Conservation (phyloP, 2,113 vertebrate genomes). For the Vulpes ferrilata region DNA sequence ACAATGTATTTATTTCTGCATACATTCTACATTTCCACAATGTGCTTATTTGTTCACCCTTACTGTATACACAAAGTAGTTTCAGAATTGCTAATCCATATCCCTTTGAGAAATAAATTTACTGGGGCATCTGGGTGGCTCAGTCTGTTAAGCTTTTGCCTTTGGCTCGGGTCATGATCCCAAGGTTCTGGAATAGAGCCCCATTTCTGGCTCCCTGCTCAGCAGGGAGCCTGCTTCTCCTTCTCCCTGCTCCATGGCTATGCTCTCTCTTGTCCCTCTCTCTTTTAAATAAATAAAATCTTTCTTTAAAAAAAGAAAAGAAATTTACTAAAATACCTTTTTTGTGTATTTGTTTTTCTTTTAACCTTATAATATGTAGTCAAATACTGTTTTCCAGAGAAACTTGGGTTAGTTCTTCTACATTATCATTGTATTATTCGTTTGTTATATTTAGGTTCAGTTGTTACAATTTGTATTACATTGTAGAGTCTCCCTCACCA, state of each 20-base stretch:
- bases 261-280: too few species aligned
- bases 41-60: not conserved
- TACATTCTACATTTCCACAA: not conserved
- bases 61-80: not conserved
- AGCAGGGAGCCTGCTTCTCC: too few species aligned
- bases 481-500: not conserved
- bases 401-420: not conserved
- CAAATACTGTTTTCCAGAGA: not conserved
- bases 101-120: not conserved
- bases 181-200: too few species aligned
- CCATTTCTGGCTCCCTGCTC: too few species aligned
- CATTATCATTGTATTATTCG: not conserved
- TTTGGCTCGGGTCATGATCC: too few species aligned
- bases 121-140: not conserved
- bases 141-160: too few species aligned
- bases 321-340: not conserved
- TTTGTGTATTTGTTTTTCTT: not conserved
- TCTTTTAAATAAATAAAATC: too few species aligned
- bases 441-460: not conserved
- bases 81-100: slow-evolving; percentile 34
- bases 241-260: too few species aligned
- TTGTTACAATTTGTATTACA: slow-evolving; percentile 29
- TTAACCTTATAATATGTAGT: not conserved
- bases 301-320: too few species aligned
- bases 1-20: not conserved